Percentiles rank a stretch among this genome's conserved stretches.
Evolutionary conservation across 2,113 vertebrate genomes (phyloP).

Genomic region (Antechinus stuartii): DNA sequence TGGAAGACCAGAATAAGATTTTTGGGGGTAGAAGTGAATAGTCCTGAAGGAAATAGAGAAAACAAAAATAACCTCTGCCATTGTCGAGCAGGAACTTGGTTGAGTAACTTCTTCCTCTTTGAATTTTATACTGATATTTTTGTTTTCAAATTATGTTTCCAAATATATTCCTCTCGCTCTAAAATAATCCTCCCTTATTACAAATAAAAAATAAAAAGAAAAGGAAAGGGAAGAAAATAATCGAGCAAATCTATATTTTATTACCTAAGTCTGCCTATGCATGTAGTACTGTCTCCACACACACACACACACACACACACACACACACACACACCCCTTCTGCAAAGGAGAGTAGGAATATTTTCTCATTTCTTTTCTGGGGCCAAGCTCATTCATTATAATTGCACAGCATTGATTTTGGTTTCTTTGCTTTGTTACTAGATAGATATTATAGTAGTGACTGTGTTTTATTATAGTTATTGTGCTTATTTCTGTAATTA

Average conservation of each 20-base stretch:
- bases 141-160: not conserved
- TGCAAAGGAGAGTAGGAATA: not conserved
- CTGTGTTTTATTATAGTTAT: not conserved
- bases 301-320: not conserved
- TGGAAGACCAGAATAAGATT: not conserved
- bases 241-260: not conserved
- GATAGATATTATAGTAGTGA: not conserved
- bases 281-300: not conserved
- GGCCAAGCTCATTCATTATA: not conserved
- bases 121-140: not conserved
- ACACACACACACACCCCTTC: not conserved
- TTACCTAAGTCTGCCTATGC: not conserved
- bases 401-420: not conserved
- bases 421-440: not conserved
- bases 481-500: not conserved
- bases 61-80: not conserved
- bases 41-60: not conserved
- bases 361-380: not conserved
- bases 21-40: not conserved
- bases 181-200: not conserved
- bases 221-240: not conserved
- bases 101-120: not conserved
- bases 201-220: not conserved
- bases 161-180: not conserved
- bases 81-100: not conserved